phyloP scores from a whole-genome alignment of 2,113 vertebrate species.

The Prolemur simus region DNA sequence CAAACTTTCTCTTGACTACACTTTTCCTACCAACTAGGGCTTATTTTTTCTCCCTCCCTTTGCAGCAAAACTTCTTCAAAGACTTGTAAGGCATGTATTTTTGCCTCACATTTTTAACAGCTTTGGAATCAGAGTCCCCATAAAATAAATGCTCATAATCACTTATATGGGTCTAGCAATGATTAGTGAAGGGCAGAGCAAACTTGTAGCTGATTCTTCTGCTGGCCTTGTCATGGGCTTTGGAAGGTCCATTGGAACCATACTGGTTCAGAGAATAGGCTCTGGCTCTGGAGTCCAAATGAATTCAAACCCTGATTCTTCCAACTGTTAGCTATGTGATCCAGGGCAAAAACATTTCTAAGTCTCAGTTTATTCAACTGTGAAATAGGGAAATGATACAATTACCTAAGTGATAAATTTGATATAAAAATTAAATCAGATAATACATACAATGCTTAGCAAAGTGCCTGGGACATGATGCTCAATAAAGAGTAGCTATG shows the following conservation, averaged over 20 bases:
- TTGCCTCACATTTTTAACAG: background rate
- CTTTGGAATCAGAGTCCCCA: background rate
- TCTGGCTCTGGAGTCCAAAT: background rate
- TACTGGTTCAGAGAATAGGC: background rate
- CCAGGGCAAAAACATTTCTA: background rate
- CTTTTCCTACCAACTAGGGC: background rate
- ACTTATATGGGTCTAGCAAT: background rate
- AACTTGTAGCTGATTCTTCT: background rate
- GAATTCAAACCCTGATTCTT: background rate
- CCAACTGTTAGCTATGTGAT: background rate
- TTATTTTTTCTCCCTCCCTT: background rate
- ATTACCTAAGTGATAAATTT: background rate
- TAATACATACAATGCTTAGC: background rate
- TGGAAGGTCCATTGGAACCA: background rate
- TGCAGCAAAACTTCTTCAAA: background rate
- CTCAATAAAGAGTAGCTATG: background rate
- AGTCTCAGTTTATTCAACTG: background rate
- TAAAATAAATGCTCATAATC: background rate
- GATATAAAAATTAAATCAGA: background rate
- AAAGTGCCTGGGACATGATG: background rate
- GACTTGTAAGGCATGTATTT: background rate
- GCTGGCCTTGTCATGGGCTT: background rate
- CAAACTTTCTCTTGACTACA: background rate
- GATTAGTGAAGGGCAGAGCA: background rate
- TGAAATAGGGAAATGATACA: background rate